Evolutionary conservation across 35 echinoderm and acorn worm species (phyloP), one percentile per base, ranked within the genome.

Genomic region (Chiridota heheva): DNA sequence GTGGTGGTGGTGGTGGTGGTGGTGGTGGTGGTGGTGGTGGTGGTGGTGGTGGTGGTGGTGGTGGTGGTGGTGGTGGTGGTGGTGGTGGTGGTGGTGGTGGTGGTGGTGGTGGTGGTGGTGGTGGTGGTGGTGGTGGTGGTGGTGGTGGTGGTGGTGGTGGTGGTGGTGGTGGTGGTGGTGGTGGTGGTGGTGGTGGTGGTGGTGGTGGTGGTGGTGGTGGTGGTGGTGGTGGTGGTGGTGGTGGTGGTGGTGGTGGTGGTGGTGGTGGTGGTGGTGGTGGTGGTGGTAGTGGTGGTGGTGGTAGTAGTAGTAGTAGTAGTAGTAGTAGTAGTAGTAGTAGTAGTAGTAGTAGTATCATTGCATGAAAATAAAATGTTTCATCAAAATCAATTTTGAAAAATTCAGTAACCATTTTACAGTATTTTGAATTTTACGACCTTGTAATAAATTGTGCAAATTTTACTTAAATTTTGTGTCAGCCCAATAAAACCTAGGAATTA

Each of bases 241-340:
- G 48, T 53, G n/a, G 48, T 53, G n/a, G 48, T 53, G n/a, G 48
- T 53, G n/a, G 48, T 53, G n/a, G 48, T 53, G n/a, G 48, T 53
- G n/a, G 48, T 53, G n/a, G 48, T 53, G n/a, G 48, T 53, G n/a
- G 48, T 53, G n/a, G 48, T 53, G n/a, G 48, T 53, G n/a, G 48
- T 53, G n/a, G 48, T 53, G n/a, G 48, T 53, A 53, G 48, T 53
- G n/a, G 48, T 53, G n/a, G 48, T 53, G n/a, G 48, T 53, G n/a
- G 48, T 53, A 53, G 48, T 53, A 53, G 48, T 53, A 53, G 48
- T 53, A 53, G 48, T 53, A 53, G 48, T 53, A 53, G 48, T 53
- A 53, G 48, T 53, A 53, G 48, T 53, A 53, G 48, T 53, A 53
- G 48, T 53, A 53, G 48, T 53, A 53, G 48, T 53, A 53, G 48